A percentile compares a stretch with the other conserved stretches of the same genome.
Conservation (phyloP, 2,888 invertebrate genomes). For the Sinohyriopsis cumingii region DNA sequence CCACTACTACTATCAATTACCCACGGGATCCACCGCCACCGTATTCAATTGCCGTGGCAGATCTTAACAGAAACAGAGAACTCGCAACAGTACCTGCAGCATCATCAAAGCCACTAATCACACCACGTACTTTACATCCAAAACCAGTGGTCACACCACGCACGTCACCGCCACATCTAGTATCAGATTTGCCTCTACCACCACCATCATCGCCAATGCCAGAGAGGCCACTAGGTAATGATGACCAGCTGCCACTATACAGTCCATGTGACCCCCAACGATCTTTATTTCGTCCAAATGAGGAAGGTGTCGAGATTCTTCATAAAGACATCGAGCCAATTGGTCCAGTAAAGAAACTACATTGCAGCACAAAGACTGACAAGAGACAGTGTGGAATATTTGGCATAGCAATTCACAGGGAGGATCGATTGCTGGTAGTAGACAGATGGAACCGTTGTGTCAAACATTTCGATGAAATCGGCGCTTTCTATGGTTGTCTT, state of each 20-base stretch:
- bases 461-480: conserved; percentile 29
- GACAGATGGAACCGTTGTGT: conserved; percentile 38
- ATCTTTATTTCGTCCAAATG: background rate
- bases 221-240: too few relatives aligned
- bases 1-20: conserved; percentile 31
- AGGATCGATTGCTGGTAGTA: conserved; percentile 22
- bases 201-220: too few relatives aligned
- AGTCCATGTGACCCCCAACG: too few relatives aligned
- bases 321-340: conserved; percentile 1
- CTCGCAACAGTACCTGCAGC: background rate
- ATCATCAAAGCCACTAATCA: background rate
- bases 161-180: background rate
- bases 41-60: background rate
- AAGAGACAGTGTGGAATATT: conserved; percentile 27
- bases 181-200: too few relatives aligned
- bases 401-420: conserved; percentile 19
- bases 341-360: conserved; percentile 21
- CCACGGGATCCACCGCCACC: conserved; percentile 19
- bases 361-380: conserved; percentile 25
- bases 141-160: background rate
- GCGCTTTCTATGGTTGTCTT: conserved; percentile 27
- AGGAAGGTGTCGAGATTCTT: background rate
- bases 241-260: too few relatives aligned
- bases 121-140: conserved; percentile 2
- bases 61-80: conserved; percentile 3